phyloP scores from a whole-genome alignment of 2,797 vertebrate species.

The Pelobates cultripes region DNA sequence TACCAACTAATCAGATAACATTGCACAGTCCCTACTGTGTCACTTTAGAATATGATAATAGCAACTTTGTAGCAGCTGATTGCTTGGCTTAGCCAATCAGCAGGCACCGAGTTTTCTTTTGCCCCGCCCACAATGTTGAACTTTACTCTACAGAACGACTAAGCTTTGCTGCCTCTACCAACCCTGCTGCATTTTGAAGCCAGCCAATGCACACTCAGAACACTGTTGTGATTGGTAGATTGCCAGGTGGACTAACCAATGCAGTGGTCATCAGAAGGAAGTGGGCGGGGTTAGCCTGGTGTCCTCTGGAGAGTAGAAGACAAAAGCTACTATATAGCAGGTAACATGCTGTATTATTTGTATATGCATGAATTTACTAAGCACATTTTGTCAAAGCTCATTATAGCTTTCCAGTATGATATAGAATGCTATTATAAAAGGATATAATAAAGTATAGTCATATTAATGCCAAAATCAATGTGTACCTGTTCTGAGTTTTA shows the following conservation, averaged over 20 bases:
- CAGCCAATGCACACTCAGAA: slow-evolving; percentile 16
- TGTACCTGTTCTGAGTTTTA: too few species aligned
- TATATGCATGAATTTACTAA: too few species aligned
- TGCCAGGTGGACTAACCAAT: neutral
- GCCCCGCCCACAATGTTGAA: neutral
- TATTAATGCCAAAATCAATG: too few species aligned
- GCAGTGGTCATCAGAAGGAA: neutral
- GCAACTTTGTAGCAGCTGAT: neutral
- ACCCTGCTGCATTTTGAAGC: neutral
- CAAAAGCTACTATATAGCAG: neutral
- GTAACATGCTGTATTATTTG: too few species aligned
- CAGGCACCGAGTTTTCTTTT: neutral
- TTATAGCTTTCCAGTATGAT: too few species aligned
- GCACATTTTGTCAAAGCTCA: too few species aligned
- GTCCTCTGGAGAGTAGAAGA: slow-evolving; percentile 35
- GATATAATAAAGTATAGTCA: too few species aligned
- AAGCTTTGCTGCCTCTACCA: slow-evolving; percentile 7
- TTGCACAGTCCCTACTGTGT: too few species aligned
- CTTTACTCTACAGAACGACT: slow-evolving; percentile 18
- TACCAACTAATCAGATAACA: too few species aligned
- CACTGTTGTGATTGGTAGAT: neutral
- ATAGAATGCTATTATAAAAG: too few species aligned
- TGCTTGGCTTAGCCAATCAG: slow-evolving; percentile 9
- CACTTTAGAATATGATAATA: neutral
- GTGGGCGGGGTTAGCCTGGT: slow-evolving; percentile 10